A percentile compares a stretch with the other conserved stretches of the same genome.
Conservation (phyloP, 2,888 invertebrate genomes). For the Bellardia pandia region DNA sequence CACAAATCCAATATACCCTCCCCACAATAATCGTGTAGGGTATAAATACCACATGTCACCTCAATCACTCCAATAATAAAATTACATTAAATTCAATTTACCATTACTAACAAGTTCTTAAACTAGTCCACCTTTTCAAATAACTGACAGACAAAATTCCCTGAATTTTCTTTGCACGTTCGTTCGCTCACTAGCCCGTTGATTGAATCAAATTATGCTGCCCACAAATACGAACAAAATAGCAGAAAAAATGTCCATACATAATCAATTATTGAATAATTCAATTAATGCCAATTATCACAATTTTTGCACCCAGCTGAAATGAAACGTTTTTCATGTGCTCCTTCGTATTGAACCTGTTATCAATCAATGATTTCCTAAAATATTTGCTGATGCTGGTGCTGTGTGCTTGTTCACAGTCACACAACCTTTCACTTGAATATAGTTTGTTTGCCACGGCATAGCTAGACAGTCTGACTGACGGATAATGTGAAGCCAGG, state of each 20-base stretch:
- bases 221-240: constrained; percentile 21
- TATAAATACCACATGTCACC: not conserved
- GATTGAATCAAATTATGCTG: constrained; percentile 42
- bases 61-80: constrained; percentile 18
- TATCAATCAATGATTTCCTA: constrained; percentile 61
- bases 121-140: constrained; percentile 27
- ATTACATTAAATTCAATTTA: constrained; percentile 33
- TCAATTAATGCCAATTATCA: constrained; percentile 72
- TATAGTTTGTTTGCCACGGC: not conserved
- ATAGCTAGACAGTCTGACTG: not conserved
- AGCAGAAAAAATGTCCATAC: constrained; percentile 8
- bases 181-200: not conserved
- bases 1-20: too few species aligned
- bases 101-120: constrained; percentile 26
- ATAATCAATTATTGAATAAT: constrained; percentile 71
- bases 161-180: constrained; percentile 36
- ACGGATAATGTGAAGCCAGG: not conserved
- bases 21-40: too few species aligned
- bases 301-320: constrained; percentile 49
- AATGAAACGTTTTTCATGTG: constrained; percentile 35
- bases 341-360: constrained; percentile 55
- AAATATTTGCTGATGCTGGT: constrained; percentile 18
- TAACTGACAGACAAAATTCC: constrained; percentile 41
- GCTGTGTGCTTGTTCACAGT: not conserved
- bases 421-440: constrained; percentile 67